phyloP scores from a whole-genome alignment of 2,797 vertebrate genomes.

The Cephalopachus bancanus region DNA sequence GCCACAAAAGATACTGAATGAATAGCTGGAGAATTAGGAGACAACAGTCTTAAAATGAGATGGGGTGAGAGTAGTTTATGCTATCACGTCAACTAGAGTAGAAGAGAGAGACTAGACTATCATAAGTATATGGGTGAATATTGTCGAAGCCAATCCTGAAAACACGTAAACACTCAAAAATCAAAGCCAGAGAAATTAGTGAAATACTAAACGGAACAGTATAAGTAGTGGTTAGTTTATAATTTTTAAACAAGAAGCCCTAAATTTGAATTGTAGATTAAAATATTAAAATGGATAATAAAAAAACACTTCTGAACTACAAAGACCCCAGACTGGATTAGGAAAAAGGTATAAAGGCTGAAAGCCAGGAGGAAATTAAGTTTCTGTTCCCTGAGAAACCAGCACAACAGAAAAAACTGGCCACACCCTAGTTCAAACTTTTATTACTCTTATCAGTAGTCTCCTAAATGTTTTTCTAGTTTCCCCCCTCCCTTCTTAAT shows the following conservation, averaged over 20 bases:
- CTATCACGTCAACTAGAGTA: neutral
- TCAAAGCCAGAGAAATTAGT: constrained; percentile 22
- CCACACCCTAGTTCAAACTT: constrained; percentile 23
- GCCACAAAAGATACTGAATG: constrained; percentile 58
- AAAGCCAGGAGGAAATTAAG: neutral
- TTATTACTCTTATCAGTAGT: neutral
- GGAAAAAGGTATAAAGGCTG: neutral
- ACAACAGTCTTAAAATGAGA: neutral
- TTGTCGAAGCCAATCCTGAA: constrained; percentile 16
- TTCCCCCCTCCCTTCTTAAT: neutral
- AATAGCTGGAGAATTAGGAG: constrained; percentile 64
- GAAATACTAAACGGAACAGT: neutral
- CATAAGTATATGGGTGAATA: neutral
- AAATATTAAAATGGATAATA: neutral
- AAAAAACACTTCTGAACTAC: neutral
- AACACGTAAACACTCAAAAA: constrained; percentile 33
- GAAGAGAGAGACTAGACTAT: neutral
- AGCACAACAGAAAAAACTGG: constrained; percentile 6
- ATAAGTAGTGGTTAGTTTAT: neutral
- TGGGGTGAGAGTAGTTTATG: neutral
- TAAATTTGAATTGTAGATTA: constrained; percentile 50
- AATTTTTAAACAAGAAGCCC: neutral
- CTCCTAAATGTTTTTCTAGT: neutral
- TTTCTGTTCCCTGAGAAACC: constrained; percentile 26
- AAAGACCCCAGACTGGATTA: neutral